Percentiles rank a stretch among this genome's conserved stretches.
Evolutionary conservation across 2,797 vertebrate species (phyloP).

Genomic region (Pempheris klunzingeri): DNA sequence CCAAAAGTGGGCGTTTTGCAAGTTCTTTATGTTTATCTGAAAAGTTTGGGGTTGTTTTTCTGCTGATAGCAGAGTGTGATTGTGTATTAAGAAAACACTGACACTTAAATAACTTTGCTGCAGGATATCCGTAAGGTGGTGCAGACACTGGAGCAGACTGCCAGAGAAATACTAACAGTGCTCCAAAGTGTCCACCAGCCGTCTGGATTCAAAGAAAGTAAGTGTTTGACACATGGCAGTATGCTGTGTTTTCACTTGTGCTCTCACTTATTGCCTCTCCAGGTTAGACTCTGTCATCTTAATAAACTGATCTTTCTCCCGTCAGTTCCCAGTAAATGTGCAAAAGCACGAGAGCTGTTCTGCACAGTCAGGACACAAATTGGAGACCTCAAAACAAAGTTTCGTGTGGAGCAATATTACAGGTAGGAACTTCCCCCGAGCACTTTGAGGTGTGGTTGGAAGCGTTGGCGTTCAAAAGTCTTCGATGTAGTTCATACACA

Average conservation of each 20-base stretch:
- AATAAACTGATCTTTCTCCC: not conserved
- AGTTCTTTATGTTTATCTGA: not conserved
- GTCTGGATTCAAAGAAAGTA: slow-evolving; percentile 95
- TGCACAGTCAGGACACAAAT: slow-evolving; percentile 89
- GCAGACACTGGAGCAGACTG: slow-evolving; percentile 94
- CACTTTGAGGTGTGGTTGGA: not conserved
- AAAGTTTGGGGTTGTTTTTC: not conserved
- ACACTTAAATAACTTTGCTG: not conserved
- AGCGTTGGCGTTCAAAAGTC: not conserved
- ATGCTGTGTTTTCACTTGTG: not conserved
- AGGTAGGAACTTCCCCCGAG: no score
- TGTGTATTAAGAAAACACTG: not conserved
- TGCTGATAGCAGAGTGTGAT: not conserved
- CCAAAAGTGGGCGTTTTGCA: not conserved
- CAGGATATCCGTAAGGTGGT: slow-evolving; percentile 97
- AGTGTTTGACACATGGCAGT: slow-evolving; percentile 65
- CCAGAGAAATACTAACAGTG: slow-evolving; percentile 94
- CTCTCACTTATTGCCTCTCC: accelerated
- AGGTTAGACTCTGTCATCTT: not conserved
- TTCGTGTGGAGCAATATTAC: slow-evolving; percentile 96
- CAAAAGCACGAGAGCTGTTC: slow-evolving; percentile 93
- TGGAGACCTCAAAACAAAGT: slow-evolving; percentile 94
- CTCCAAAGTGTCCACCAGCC: slow-evolving; percentile 97
- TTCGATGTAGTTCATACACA: not conserved
- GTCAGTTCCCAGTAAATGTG: slow-evolving; percentile 94